Evolutionary conservation across 2,113 vertebrate genomes (phyloP).

Genomic region (Gorsachius goisagi): DNA sequence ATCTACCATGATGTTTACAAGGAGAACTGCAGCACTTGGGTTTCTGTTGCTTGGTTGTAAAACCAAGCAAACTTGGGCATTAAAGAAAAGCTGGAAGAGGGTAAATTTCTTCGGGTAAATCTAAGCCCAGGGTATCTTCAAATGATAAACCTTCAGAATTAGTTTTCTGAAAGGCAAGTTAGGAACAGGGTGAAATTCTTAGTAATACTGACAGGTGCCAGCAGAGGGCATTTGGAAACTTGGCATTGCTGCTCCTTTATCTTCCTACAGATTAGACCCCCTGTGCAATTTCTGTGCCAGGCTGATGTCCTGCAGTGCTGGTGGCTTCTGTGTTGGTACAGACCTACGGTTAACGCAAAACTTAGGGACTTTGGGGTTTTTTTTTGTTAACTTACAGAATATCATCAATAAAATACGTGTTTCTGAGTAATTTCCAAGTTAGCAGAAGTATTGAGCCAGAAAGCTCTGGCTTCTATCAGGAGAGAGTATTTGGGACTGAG

Average conservation of each 20-base stretch:
- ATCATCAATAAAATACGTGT: background rate
- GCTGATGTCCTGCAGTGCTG: background rate
- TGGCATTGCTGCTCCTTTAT: background rate
- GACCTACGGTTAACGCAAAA: background rate
- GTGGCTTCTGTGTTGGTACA: background rate
- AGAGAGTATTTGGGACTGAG: background rate
- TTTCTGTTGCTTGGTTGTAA: background rate
- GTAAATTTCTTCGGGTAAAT: background rate
- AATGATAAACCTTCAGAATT: background rate
- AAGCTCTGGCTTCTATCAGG: background rate
- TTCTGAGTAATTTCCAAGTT: background rate
- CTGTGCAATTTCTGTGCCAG: background rate
- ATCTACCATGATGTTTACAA: background rate
- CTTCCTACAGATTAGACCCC: background rate
- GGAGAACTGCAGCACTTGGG: background rate
- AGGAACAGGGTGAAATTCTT: background rate
- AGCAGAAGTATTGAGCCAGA: background rate
- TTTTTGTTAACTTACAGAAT: background rate
- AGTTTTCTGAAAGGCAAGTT: background rate
- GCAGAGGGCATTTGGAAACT: conserved; percentile 58
- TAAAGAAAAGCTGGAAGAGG: background rate
- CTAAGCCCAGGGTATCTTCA: background rate
- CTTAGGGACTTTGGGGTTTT: background rate
- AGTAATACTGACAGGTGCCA: background rate
- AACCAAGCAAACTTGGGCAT: background rate